Conservation (phyloP, 2,888 invertebrate species). For the Thelaira solivaga region DNA sequence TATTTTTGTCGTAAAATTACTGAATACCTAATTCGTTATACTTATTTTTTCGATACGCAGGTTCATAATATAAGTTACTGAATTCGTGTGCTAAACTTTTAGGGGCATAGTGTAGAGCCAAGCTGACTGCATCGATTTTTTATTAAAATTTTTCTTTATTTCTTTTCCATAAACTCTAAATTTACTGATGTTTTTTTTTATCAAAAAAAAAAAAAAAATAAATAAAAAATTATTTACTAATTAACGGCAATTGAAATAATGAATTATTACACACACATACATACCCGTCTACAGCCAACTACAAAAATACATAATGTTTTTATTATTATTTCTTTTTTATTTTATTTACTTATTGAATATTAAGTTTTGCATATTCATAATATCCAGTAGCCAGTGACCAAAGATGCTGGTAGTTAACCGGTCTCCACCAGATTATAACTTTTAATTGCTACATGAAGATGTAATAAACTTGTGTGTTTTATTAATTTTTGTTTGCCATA, state of each 20-base stretch:
- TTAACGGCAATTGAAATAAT: constrained; percentile 9
- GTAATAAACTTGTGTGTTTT: constrained; percentile 25
- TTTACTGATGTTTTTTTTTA: background rate
- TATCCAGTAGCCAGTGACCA: constrained; percentile 21
- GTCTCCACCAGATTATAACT: constrained; percentile 18
- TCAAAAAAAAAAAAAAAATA: background rate
- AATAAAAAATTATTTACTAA: background rate
- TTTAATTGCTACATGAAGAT: constrained; percentile 45
- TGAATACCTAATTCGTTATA: too few relatives aligned
- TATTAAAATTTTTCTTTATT: too few relatives aligned
- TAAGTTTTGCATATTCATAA: constrained; percentile 32
- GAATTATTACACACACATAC: constrained; percentile 1
- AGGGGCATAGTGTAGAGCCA: too few relatives aligned
- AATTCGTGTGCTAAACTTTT: too few relatives aligned
- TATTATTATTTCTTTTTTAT: background rate
- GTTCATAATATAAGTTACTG: too few relatives aligned
- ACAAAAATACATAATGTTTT: background rate
- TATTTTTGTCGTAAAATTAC: too few relatives aligned
- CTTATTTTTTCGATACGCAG: too few relatives aligned
- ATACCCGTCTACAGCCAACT: constrained; percentile 9
- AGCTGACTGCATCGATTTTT: too few relatives aligned
- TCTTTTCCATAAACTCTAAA: background rate
- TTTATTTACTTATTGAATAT: background rate
- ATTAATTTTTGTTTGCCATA: background rate
- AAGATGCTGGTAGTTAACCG: background rate